phyloP scores from a whole-genome alignment of 2,113 vertebrate species.

The Chlamydotis undulata region DNA sequence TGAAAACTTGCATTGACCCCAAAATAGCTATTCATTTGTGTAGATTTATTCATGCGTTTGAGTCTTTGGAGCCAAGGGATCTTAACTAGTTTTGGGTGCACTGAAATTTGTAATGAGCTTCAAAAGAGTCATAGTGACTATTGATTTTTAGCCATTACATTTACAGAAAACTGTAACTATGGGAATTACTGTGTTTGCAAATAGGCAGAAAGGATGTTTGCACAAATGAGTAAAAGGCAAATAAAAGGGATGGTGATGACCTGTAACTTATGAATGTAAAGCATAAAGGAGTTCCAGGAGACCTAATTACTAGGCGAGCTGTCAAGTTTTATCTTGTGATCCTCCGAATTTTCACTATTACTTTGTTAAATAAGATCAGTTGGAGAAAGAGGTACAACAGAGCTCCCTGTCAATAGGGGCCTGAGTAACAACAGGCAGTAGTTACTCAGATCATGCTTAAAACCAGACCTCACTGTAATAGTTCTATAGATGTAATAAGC shows the following conservation, averaged over 20 bases:
- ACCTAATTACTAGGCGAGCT: not conserved
- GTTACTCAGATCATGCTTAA: not conserved
- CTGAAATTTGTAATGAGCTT: not conserved
- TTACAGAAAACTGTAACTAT: not conserved
- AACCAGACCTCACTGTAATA: not conserved
- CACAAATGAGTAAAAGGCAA: not conserved
- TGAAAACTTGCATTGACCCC: not conserved
- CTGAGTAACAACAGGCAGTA: not conserved
- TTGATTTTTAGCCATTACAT: not conserved
- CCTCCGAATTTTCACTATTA: not conserved
- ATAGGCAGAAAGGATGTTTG: not conserved
- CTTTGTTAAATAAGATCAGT: not conserved
- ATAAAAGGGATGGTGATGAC: not conserved
- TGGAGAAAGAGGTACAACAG: not conserved
- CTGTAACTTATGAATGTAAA: not conserved
- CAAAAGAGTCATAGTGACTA: not conserved
- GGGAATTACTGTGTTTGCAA: not conserved
- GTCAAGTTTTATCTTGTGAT: not conserved
- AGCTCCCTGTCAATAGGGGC: not conserved
- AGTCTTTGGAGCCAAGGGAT: not conserved
- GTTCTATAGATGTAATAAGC: not conserved
- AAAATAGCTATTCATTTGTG: not conserved
- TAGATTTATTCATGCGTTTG: constrained; percentile 5
- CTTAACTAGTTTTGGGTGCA: not conserved
- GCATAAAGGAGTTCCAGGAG: not conserved